Percentiles rank a stretch among this genome's conserved stretches.
These are phyloP conservation scores for Parelbella ahira DNA, from an alignment of 2,888 invertebrate species.

Conservation along the genomic window DNA sequence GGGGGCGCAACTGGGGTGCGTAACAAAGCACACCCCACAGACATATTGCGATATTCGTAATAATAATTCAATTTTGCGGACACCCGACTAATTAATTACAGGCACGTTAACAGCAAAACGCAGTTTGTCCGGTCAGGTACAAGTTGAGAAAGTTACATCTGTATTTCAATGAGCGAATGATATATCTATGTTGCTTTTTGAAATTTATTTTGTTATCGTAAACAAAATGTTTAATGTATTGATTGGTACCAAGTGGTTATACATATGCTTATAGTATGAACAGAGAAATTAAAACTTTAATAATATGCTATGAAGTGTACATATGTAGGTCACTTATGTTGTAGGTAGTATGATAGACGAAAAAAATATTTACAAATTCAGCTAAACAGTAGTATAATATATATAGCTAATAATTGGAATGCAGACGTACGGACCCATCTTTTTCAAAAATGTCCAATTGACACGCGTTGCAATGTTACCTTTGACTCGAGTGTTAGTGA, in stretches of 20 bases:
- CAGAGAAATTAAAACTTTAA: too few species aligned
- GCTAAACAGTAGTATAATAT: background rate
- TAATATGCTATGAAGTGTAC: too few species aligned
- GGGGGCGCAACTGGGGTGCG: constrained; percentile 40
- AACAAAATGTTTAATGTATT: too few species aligned
- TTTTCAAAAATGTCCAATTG: constrained; percentile 29
- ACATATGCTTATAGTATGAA: too few species aligned
- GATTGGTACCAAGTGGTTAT: too few species aligned
- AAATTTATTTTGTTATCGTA: too few species aligned
- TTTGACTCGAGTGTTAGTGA: constrained; percentile 35
- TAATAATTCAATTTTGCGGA: constrained; percentile 56
- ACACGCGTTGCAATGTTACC: constrained; percentile 31
- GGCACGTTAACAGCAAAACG: constrained; percentile 37
- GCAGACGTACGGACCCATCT: constrained; percentile 9
- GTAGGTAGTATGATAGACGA: too few species aligned
- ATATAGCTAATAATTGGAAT: constrained; percentile 4
- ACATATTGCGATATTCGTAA: constrained; percentile 43
- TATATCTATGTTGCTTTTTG: too few species aligned
- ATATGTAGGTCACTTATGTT: too few species aligned
- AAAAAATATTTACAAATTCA: background rate
- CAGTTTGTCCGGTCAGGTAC: constrained; percentile 33
- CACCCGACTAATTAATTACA: constrained; percentile 39
- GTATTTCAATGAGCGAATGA: too few species aligned
- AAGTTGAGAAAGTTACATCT: too few species aligned
- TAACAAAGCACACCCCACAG: constrained; percentile 42